phyloP scores from a whole-genome alignment of 2,797 vertebrate genomes.

The Gallinago stenura region DNA sequence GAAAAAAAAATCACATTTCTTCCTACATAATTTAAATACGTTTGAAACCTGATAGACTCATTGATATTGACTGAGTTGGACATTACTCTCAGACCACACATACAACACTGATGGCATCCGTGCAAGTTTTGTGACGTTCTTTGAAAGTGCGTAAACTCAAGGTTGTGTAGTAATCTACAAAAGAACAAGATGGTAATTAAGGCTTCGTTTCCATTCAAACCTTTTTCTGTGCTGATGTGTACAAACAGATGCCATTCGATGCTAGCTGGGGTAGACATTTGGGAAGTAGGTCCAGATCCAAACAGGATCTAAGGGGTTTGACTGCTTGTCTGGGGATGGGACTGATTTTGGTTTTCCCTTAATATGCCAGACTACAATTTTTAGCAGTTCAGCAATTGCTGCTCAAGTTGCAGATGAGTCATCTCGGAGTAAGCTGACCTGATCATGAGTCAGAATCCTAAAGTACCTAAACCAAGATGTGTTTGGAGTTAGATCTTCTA shows the following conservation, averaged over 20 bases:
- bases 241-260: conserved; percentile 6
- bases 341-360: neutral
- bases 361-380: neutral
- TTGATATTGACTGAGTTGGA: neutral
- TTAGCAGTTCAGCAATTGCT: neutral
- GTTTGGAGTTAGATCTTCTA: neutral
- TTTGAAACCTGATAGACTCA: conserved; percentile 28
- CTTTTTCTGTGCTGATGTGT: conserved; percentile 19
- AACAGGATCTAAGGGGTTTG: neutral
- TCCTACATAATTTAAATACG: neutral
- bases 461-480: neutral
- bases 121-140: neutral
- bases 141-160: neutral
- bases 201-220: neutral
- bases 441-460: conserved; percentile 49
- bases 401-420: conserved; percentile 35
- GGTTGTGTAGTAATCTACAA: conserved; percentile 17
- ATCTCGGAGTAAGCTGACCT: neutral
- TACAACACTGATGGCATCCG: neutral
- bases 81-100: neutral
- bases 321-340: neutral
- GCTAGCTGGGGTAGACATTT: neutral
- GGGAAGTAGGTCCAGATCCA: neutral
- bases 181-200: conserved; percentile 16
- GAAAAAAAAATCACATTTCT: neutral